Evolutionary conservation across 37 sponge, comb jelly and placozoan species (phyloP), one percentile per base, ranked within the genome.

Genomic region (Ianthella basta): DNA sequence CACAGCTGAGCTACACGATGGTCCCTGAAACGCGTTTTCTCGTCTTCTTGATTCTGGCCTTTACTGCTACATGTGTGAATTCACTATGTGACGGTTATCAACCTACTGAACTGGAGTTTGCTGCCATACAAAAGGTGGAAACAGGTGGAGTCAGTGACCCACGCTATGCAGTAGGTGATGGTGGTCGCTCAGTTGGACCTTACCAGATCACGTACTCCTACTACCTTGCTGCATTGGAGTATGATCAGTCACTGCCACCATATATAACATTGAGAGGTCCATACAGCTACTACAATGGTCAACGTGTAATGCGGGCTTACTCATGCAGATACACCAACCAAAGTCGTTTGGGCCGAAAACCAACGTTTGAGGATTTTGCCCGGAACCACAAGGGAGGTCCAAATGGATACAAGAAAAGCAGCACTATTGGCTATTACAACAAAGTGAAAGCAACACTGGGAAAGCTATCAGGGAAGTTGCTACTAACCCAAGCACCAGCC

Each of bases 201-300:
- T 66, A 67, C 25, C 86, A 86, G 79, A 86, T 86, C 86, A 61
- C 27, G 59, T 24, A 34, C 60, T 54, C 41, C 38, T 86, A 86
- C 60, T 86, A 86, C 79, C 53, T 64, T 20, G 86, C 79, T 86
- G 86, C 86, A 27, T 80, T 86, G 16, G 41, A 79, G 50, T 18
- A 24, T 6, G 65, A 79, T 38, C 80, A 80, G 10, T 37, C 69
- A 25, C 80, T 86, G 55, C 12, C 40, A 15, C 19, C 30, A 32
- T 86, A 64, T 35, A 29, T 34, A 4, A 72, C 79, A 23, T 38
- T 79, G 13, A 79, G 16, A 20, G 86, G 86, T 39, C 70, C 68
- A 14, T 68, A 70, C 2, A 63, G 80, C 38, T 15, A 34, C 16
- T 24, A 24, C 41, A 56, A 79, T 5, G 27, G 59, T 30, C 32